A percentile compares a stretch with the other conserved stretches of the same genome.
phyloP scores from a whole-genome alignment of 2,113 vertebrate genomes.

The Kobus ellipsiprymnus region DNA sequence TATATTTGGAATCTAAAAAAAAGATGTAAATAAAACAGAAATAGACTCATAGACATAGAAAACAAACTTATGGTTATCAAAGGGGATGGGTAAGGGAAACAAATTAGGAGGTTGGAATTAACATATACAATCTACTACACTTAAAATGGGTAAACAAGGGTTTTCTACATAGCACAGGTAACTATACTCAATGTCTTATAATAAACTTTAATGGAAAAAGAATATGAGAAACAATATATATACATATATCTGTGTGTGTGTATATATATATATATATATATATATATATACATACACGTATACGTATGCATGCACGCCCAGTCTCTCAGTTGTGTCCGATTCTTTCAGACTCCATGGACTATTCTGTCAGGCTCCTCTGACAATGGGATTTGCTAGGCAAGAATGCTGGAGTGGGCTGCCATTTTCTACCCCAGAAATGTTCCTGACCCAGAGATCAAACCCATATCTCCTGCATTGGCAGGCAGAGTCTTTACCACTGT shows the following conservation, averaged over 20 bases:
- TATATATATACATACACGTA: no score
- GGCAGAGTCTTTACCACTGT: neutral
- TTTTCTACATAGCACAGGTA: neutral
- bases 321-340: no score
- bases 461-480: neutral
- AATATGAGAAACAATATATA: neutral
- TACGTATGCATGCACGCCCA: no score
- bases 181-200: neutral
- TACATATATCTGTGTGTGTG: rapidly evolving
- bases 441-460: neutral
- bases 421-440: neutral
- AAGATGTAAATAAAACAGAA: neutral
- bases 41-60: neutral
- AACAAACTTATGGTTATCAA: neutral
- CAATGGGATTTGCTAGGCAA: no score
- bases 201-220: neutral
- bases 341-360: no score
- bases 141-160: neutral
- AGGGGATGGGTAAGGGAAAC: neutral
- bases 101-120: neutral
- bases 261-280: no score
- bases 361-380: no score
- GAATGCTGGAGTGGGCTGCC: no score
- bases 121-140: neutral
- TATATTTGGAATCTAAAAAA: neutral